Base-by-base conservation (phyloP, 2,888 invertebrate species). In the Xestobium rufovillosum region DNA sequence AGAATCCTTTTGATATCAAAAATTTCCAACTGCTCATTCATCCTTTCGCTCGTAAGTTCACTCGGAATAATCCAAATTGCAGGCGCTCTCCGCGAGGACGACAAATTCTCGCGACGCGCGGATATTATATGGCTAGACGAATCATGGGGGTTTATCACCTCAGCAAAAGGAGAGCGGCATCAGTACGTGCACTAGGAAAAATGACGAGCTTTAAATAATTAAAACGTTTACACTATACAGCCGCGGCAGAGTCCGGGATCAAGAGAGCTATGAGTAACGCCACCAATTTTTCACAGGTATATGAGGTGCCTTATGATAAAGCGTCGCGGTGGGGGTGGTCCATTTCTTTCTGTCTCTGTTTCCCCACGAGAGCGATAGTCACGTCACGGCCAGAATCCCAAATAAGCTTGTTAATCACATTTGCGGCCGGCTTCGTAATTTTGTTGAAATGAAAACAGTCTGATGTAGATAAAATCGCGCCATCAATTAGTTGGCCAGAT, bases 391-490 rank as follows among this genome's bases (percentile, higher is more conserved):
- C 45, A 34, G 52, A 51, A 52, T 52, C 44, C 52, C 46, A 52
- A 52, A 52, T 47, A 51, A 47, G 46, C 36, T 43, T 43, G 52
- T 50, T 51, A 52, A 52, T 52, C 52, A 51, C 48, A 49, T 50
- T 52, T 51, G 43, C 40, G 48, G 47, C 41, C 49, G 48, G 51
- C 44, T 49, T 51, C 52, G 56, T 53, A 56, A 57, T 58, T 56
- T 54, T 48, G 53, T 41, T 50, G 53, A 57, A 60, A 60, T 58
- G 60, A 57, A 55, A 59, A 57, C 53, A 52, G 53, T 56, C 58
- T 58, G 57, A 59, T 58, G 56, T 56, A 49, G 54, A 58, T 57
- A 57, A 58, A 58, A 59, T 55, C 49, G 49, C 48, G 48, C 45
- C 57, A 55, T 59, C 56, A 56, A 54, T 58, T 58, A 55, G 50